phyloP scores from a whole-genome alignment of 2,888 invertebrate species.

The Andrena hattorfiana region DNA sequence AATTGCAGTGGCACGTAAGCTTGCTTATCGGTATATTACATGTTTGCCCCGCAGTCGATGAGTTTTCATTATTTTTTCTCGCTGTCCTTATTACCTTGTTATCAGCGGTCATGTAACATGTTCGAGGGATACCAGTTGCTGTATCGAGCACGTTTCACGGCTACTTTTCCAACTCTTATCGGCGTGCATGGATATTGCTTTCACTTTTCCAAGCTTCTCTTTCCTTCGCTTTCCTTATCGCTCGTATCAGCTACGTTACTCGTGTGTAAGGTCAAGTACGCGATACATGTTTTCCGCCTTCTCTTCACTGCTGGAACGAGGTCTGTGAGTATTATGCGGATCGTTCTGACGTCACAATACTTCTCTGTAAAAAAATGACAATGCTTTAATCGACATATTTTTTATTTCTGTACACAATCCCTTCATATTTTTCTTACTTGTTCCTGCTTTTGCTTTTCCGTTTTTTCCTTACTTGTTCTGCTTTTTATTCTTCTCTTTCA shows the following conservation, averaged over 20 bases:
- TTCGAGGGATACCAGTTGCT: background rate
- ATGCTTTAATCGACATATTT: too few species aligned
- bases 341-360: too few species aligned
- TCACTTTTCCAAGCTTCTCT: conserved; percentile 22
- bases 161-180: conserved; percentile 17
- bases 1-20: background rate
- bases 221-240: conserved; percentile 16
- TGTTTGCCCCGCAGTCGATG: background rate
- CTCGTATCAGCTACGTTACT: conserved; percentile 22
- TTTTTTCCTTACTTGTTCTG: too few species aligned
- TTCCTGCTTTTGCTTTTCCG: too few species aligned
- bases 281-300: conserved; percentile 10
- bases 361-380: too few species aligned
- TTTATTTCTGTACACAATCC: too few species aligned
- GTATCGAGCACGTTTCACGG: background rate
- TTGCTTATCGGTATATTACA: conserved; percentile 27
- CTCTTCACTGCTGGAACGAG: background rate
- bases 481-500: too few species aligned
- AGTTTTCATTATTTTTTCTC: conserved; percentile 8
- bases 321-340: too few species aligned
- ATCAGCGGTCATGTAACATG: conserved; percentile 10
- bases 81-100: conserved; percentile 7
- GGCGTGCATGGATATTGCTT: conserved; percentile 3
- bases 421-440: too few species aligned
- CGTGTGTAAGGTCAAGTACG: conserved; percentile 36